Conservation (phyloP, 1,140 invertebrate genomes). For the Pygmarrhopalites habei region DNA sequence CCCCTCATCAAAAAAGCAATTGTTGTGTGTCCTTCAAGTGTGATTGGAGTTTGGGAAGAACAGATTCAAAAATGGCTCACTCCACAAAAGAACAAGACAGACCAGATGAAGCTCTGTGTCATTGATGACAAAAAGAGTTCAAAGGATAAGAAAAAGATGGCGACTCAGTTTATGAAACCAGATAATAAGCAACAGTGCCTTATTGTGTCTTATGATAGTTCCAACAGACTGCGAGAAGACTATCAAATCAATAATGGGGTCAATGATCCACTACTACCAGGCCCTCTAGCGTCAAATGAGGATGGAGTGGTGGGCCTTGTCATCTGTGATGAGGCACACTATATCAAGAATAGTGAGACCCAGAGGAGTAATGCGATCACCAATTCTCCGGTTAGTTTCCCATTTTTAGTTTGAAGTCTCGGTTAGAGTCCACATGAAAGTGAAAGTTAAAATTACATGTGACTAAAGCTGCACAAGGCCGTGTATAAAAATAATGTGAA, state of each 20-base stretch:
- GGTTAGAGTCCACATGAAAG: too few species aligned
- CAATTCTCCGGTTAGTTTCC: too few species aligned
- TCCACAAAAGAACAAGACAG: too few species aligned
- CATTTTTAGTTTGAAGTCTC: too few species aligned
- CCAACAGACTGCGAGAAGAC: background rate
- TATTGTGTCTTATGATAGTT: conserved; percentile 5
- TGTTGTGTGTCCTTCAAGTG: too few species aligned
- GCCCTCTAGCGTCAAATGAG: background rate
- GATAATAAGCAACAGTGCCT: background rate
- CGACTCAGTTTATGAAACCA: background rate
- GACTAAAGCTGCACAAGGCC: too few species aligned
- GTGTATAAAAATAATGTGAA: too few species aligned
- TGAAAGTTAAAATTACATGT: too few species aligned
- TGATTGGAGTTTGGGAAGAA: too few species aligned
- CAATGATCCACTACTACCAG: background rate
- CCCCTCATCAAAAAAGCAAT: too few species aligned
- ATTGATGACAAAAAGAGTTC: background rate
- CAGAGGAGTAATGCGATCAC: background rate
- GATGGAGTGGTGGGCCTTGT: background rate
- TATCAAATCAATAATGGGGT: background rate
- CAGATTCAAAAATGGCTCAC: too few species aligned
- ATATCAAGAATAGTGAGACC: background rate
- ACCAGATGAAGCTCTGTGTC: too few species aligned
- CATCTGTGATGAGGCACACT: conserved; percentile 1
- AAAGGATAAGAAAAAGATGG: background rate